A percentile compares a stretch with the other conserved stretches of the same genome.
Evolutionary conservation across 2,888 invertebrate species (phyloP).

Genomic region (Lissocephala sabroskyi): DNA sequence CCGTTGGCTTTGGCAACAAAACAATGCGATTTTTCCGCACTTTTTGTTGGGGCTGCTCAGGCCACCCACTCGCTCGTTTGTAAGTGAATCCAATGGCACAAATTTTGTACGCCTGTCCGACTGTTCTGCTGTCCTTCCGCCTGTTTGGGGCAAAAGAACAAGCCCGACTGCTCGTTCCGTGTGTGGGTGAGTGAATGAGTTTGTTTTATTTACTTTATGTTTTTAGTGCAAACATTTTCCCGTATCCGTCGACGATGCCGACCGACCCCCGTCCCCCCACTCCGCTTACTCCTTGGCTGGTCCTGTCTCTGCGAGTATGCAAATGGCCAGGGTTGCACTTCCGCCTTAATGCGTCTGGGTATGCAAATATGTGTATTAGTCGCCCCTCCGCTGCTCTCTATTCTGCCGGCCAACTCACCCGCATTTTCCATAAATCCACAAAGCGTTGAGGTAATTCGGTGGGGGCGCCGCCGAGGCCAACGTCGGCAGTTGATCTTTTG

Average conservation of each 20-base stretch:
- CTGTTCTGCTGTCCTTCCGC: no score
- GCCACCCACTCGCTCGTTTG: constrained; percentile 64
- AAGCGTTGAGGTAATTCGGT: no score
- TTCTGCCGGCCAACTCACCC: no score
- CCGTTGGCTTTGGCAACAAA: constrained; percentile 15
- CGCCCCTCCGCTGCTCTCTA: no score
- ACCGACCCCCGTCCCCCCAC: no score
- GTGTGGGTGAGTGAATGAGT: constrained; percentile 16
- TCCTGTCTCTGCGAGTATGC: constrained; percentile 48
- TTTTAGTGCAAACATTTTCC: constrained; percentile 31
- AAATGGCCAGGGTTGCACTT: constrained; percentile 50
- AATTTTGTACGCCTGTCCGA: constrained; percentile 36
- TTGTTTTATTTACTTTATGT: constrained; percentile 1
- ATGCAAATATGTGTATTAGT: no score
- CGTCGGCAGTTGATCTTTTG: no score
- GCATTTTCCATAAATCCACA: no score
- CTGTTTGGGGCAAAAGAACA: constrained; percentile 53
- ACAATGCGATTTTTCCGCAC: constrained; percentile 63
- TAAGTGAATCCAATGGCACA: constrained; percentile 62
- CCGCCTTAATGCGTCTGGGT: constrained; percentile 62
- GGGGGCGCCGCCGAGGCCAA: no score
- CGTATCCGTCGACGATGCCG: no score
- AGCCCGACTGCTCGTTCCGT: no score
- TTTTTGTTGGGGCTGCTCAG: constrained; percentile 50
- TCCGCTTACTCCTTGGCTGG: no score